Evolutionary conservation across 30 jellyfish, hydroid and myxozoan species (phyloP).

Genomic region (Sanderia malayensis): DNA sequence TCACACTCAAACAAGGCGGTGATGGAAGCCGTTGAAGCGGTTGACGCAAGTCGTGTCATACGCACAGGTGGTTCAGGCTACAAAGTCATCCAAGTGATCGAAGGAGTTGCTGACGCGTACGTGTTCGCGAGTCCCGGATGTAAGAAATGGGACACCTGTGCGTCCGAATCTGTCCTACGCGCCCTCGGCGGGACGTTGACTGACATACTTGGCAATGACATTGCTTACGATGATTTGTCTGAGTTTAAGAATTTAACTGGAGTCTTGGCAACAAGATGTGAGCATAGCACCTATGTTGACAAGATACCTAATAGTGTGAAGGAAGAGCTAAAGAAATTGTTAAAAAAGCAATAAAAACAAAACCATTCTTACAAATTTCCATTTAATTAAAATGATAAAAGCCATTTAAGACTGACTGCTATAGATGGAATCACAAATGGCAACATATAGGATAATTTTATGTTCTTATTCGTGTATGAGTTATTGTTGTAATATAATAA

Average conservation of each 20-base stretch:
- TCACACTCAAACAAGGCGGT: constrained; percentile 82
- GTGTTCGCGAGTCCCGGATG: constrained; percentile 94
- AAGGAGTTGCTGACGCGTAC: constrained; percentile 96
- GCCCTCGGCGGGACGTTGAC: constrained; percentile 92
- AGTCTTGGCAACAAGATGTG: constrained; percentile 71
- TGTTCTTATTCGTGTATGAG: no score
- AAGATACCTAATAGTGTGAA: constrained; percentile 65
- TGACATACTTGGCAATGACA: constrained; percentile 63
- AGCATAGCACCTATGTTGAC: constrained; percentile 73
- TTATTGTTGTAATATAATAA: no score
- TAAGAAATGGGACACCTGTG: constrained; percentile 99
- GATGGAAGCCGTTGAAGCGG: constrained; percentile 75
- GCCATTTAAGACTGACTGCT: no score
- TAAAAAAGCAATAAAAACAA: background rate
- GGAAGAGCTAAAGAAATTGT: constrained; percentile 22
- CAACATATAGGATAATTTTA: no score
- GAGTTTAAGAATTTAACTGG: constrained; percentile 76
- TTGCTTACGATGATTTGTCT: constrained; percentile 51
- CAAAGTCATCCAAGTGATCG: constrained; percentile 79
- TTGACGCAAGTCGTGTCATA: constrained; percentile 64
- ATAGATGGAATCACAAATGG: no score
- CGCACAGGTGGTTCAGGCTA: constrained; percentile 95
- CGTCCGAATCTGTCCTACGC: constrained; percentile 89
- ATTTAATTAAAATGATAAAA: no score
- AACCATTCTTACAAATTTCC: no score